Conservation (phyloP, 2,888 invertebrate species). For the Drosophila infuscata region DNA sequence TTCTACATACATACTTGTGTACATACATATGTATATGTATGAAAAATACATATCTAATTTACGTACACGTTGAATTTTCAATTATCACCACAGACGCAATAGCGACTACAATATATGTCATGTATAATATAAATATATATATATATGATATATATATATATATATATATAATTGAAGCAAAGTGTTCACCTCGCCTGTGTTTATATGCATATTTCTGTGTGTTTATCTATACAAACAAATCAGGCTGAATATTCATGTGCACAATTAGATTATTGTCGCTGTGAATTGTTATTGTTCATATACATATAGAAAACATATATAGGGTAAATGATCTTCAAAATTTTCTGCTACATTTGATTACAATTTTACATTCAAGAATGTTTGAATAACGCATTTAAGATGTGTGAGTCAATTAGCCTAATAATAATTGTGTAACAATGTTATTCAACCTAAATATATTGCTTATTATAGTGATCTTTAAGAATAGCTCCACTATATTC, state of each 20-base stretch:
- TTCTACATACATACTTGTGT: too few species aligned
- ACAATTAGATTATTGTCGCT: conserved; percentile 66
- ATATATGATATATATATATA: conserved; percentile 8
- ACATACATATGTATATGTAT: neutral
- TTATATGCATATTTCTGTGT: neutral
- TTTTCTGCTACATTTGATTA: neutral
- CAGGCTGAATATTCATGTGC: conserved; percentile 54
- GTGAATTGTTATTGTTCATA: conserved; percentile 7
- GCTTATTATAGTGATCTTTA: neutral
- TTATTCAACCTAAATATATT: neutral
- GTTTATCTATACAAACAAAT: conserved; percentile 26
- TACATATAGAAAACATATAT: neutral
- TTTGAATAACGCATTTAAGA: neutral
- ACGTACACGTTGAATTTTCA: conserved; percentile 65
- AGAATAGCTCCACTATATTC: neutral
- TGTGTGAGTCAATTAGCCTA: neutral
- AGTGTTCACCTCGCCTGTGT: conserved; percentile 46
- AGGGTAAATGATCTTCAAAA: conserved; percentile 8
- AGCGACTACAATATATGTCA: conserved; percentile 10
- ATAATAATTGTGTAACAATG: neutral
- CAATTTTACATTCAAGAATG: neutral
- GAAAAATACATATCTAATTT: conserved; percentile 30
- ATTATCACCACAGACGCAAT: conserved; percentile 61
- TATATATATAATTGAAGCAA: conserved; percentile 59
- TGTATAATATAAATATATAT: conserved; percentile 9